Percentiles rank a stretch among this genome's conserved stretches.
Evolutionary conservation across 1,140 invertebrate species (phyloP).

Genomic region (Hetaerina americana): DNA sequence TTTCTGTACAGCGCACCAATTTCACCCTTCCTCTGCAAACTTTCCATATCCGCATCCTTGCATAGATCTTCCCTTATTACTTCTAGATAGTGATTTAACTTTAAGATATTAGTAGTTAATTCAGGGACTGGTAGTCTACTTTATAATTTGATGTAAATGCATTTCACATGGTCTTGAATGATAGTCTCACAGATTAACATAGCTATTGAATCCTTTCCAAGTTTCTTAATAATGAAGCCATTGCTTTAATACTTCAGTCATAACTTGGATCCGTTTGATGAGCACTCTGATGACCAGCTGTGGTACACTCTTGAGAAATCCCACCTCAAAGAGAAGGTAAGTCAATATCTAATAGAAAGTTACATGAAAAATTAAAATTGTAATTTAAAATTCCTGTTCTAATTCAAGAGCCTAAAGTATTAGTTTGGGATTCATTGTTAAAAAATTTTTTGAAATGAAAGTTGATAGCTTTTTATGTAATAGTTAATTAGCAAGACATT

Average conservation of each 20-base stretch:
- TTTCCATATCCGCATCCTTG: too few relatives aligned
- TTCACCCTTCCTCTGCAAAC: too few relatives aligned
- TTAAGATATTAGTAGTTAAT: too few relatives aligned
- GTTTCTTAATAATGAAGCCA: not conserved
- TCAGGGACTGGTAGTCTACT: not conserved
- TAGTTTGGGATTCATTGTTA: too few relatives aligned
- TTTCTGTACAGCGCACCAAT: too few relatives aligned
- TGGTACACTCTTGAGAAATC: constrained; percentile 37
- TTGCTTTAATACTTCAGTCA: constrained; percentile 17
- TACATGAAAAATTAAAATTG: not conserved
- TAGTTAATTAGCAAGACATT: too few relatives aligned
- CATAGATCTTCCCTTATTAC: too few relatives aligned
- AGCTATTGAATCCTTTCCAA: not conserved
- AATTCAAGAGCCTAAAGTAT: too few relatives aligned
- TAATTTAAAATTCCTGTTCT: not conserved
- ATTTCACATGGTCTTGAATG: not conserved
- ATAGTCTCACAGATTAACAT: not conserved
- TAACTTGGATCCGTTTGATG: constrained; percentile 43
- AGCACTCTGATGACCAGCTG: constrained; percentile 35
- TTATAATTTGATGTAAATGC: not conserved
- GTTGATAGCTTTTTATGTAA: too few relatives aligned
- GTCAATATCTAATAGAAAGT: not conserved
- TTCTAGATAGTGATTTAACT: too few relatives aligned
- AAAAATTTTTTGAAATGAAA: not conserved
- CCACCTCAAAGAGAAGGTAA: constrained; percentile 28